Base-by-base conservation (phyloP, 1,140 invertebrate species). In the Grapholita molesta region DNA sequence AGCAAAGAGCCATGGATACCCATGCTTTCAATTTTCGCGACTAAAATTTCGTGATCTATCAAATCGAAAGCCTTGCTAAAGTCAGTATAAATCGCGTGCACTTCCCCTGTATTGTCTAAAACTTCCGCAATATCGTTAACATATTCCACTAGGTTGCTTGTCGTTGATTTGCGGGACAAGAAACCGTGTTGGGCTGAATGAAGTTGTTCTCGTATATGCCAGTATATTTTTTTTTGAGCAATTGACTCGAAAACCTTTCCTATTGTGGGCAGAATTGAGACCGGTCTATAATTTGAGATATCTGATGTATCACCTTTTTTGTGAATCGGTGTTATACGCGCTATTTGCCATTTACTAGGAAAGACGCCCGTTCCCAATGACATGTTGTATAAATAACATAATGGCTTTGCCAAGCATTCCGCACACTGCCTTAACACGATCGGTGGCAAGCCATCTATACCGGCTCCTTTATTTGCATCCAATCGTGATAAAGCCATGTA, bases 181-280 rank as follows among this genome's bases (percentile, higher is more conserved):
- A 67, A 67, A 30, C 66, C 66, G 11, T 67, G 66, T 67, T 67
- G 66, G 0, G 24, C n/a, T 9, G 25, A 6, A 61, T 55, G 7
- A 55, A 55, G 18, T 55, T 23, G 24, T 8, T 55, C 8, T 55
- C 21, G 7, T n/a, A 55, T 18, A 6, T 55, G 52, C 52, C 52
- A 55, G 21, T 55, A 55, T 55, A 61, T 30, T 3, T 32, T 9
- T 30, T 28, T 32, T 30, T 61, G 23, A 12, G 30, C 12, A 8
- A 28, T 61, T 1, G 23, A 18, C n/a, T 53, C 48, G 6, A 53
- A 53, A 3, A 53, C n/a, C 23, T 53, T 23, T 11, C n/a, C n/a
- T 9, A n/a, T 1, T 1, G 23, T 4, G 3, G 12, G n/a, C 3
- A 61, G n/a, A 11, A 61, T 61, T 1, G 12, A 12, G 1, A 61